These are phyloP conservation scores for Hesperophylax magnus DNA, from an alignment of 1,140 invertebrate genomes.

Conservation along the genomic window DNA sequence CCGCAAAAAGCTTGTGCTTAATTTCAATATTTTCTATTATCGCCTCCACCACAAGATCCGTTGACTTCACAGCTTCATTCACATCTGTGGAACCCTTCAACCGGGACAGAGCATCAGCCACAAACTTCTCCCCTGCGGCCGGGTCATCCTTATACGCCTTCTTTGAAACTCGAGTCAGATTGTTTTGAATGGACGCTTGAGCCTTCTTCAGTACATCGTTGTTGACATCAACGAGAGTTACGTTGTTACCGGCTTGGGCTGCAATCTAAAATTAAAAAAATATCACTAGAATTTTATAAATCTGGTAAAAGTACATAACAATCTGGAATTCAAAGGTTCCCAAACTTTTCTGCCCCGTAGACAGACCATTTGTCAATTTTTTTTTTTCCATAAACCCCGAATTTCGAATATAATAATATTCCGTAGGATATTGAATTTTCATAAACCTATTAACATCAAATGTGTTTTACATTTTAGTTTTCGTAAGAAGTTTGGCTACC, in stretches of 20 bases:
- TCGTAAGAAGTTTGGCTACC: no score
- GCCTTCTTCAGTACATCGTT: constrained; percentile 80
- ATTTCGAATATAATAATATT: no score
- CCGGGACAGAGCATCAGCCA: constrained; percentile 73
- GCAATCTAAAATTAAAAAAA: constrained; percentile 72
- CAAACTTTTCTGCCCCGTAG: no score
- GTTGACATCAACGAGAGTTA: constrained; percentile 82
- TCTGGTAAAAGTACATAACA: no score
- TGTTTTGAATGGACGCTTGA: constrained; percentile 77
- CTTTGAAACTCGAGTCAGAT: constrained; percentile 82
- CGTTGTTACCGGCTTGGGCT: constrained; percentile 81
- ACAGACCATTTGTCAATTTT: no score
- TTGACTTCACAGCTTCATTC: constrained; percentile 72
- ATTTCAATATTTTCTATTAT: constrained; percentile 88
- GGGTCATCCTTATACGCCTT: constrained; percentile 83
- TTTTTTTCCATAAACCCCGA: no score
- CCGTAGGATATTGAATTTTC: no score
- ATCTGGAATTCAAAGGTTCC: no score
- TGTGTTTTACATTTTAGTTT: no score
- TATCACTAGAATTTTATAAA: no score
- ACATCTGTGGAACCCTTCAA: constrained; percentile 77
- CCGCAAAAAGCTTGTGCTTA: constrained; percentile 85
- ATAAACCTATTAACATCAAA: no score
- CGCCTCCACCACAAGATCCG: constrained; percentile 89
- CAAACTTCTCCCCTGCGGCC: constrained; percentile 77